A percentile compares a stretch with the other conserved stretches of the same genome.
Evolutionary conservation across 2,113 vertebrate genomes (phyloP).

Genomic region (Oreotrochilus melanogaster): DNA sequence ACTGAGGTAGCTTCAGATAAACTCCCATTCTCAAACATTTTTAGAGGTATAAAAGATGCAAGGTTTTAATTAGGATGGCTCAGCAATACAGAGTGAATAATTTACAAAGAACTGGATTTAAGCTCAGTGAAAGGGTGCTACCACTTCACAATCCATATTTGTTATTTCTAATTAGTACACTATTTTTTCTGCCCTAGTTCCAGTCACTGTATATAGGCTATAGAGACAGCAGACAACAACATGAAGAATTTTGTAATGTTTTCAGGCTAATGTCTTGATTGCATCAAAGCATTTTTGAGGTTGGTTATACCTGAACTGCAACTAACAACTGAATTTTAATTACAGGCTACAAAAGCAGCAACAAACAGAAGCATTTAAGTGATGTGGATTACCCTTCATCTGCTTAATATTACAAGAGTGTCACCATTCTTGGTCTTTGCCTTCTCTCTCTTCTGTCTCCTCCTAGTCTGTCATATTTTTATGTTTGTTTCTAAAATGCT

Average conservation of each 20-base stretch:
- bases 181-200: not conserved
- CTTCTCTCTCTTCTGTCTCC: not conserved
- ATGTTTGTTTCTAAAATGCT: not conserved
- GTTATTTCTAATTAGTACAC: not conserved
- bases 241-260: not conserved
- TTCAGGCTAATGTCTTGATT: not conserved
- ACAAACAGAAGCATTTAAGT: not conserved
- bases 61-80: constrained; percentile 2
- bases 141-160: not conserved
- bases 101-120: not conserved
- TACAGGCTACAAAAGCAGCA: not conserved
- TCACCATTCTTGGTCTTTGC: not conserved
- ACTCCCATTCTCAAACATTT: not conserved
- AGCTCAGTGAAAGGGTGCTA: not conserved
- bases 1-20: not conserved
- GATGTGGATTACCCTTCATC: not conserved
- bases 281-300: not conserved
- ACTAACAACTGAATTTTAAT: constrained; percentile 24
- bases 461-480: not conserved
- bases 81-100: not conserved
- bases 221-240: not conserved
- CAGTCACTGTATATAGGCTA: not conserved
- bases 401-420: not conserved
- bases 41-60: not conserved
- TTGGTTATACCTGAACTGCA: constrained; percentile 23